These are phyloP conservation scores for Sebastiscus albofasciatus DNA, from an alignment of 2,797 vertebrate species.

Conservation along the genomic window DNA sequence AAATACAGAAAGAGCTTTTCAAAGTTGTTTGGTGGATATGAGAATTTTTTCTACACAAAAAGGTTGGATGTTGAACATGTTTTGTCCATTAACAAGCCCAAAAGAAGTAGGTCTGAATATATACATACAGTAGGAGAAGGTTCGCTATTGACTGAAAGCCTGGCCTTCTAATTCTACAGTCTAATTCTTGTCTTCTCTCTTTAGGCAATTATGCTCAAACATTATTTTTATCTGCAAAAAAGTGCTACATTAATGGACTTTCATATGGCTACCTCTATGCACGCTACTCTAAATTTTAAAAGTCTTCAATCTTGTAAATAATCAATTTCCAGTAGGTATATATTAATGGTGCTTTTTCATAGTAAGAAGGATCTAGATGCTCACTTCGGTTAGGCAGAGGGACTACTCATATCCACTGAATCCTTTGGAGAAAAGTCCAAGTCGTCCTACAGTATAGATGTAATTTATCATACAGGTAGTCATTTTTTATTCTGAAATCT, in stretches of 20 bases:
- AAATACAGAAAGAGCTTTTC: not conserved
- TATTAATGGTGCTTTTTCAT: not conserved
- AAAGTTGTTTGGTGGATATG: not conserved
- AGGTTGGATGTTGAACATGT: not conserved
- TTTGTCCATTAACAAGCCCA: not conserved
- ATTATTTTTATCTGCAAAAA: not conserved
- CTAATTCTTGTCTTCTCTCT: not conserved
- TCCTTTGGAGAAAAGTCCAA: not conserved
- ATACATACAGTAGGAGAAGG: too few relatives aligned
- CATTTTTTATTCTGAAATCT: not conserved
- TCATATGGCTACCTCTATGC: not conserved
- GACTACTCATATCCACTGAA: not conserved
- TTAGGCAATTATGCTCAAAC: not conserved
- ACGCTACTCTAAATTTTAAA: not conserved
- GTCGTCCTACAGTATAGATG: not conserved
- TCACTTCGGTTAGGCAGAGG: not conserved
- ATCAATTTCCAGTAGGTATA: not conserved
- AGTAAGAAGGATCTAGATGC: not conserved
- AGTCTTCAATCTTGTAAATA: not conserved
- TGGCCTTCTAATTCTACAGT: not conserved
- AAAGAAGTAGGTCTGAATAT: too few relatives aligned
- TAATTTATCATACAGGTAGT: not conserved
- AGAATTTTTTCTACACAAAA: not conserved
- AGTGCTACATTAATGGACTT: not conserved
- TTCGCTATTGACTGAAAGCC: not conserved